Conservation (phyloP, 2,113 vertebrate genomes). For the Syngnathus scovelli region DNA sequence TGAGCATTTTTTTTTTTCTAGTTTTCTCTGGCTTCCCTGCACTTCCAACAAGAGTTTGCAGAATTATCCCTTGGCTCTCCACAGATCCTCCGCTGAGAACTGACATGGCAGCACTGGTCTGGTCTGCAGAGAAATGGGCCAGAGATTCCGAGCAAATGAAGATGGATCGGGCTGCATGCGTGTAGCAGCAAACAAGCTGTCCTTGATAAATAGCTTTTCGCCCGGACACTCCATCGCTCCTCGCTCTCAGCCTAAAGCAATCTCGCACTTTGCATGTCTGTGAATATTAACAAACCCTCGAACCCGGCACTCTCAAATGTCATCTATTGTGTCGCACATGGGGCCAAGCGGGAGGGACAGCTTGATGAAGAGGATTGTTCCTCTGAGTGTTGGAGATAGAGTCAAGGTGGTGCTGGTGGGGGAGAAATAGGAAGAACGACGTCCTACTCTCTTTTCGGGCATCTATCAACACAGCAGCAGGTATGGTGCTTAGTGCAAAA, state of each 20-base stretch:
- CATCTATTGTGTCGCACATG: constrained; percentile 58
- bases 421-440: constrained; percentile 7
- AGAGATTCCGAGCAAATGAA: constrained; percentile 64
- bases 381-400: constrained; percentile 44
- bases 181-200: constrained; percentile 59
- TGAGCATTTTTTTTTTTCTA: no score
- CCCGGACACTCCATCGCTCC: constrained; percentile 60
- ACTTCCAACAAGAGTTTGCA: no score
- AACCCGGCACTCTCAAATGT: constrained; percentile 60
- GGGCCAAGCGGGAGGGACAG: constrained; percentile 52
- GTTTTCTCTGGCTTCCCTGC: no score
- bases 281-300: constrained; percentile 70
- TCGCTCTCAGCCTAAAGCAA: constrained; percentile 64
- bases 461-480: constrained; percentile 49
- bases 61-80: no score
- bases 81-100: constrained; percentile 1
- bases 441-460: constrained; percentile 37
- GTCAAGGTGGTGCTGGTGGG: background rate
- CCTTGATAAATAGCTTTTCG: constrained; percentile 65
- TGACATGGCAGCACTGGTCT: constrained; percentile 24
- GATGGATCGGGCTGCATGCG: constrained; percentile 63
- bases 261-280: constrained; percentile 69
- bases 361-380: constrained; percentile 55
- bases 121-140: constrained; percentile 52
- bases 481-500: constrained; percentile 26